phyloP scores from a whole-genome alignment of 2,888 invertebrate species.

The Poecilobothrus nobilitatus region DNA sequence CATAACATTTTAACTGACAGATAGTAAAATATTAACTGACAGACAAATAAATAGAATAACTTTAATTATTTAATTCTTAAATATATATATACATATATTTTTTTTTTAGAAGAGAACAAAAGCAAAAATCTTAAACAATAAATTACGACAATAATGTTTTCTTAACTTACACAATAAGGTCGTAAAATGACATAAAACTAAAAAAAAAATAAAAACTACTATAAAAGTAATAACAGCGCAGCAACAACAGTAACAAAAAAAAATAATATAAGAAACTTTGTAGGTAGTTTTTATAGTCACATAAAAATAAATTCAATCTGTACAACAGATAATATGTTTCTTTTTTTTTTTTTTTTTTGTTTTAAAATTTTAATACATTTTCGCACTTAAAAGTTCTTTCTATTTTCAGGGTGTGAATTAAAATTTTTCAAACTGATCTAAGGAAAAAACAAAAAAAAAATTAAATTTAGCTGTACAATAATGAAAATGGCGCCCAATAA shows the following conservation, averaged over 20 bases:
- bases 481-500: background rate
- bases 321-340: background rate
- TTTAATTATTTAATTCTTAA: too few relatives aligned
- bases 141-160: background rate
- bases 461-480: background rate
- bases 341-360: background rate
- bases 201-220: background rate
- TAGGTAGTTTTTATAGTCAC: background rate
- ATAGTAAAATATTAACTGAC: too few relatives aligned
- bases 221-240: background rate
- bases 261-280: background rate
- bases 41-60: too few relatives aligned
- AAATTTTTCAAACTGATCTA: too few relatives aligned
- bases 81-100: too few relatives aligned
- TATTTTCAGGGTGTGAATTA: background rate
- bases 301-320: background rate
- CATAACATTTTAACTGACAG: too few relatives aligned
- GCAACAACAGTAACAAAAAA: background rate
- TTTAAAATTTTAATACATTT: too few relatives aligned
- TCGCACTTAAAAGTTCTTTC: background rate
- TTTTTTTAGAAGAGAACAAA: background rate
- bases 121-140: background rate
- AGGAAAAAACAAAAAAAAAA: too few relatives aligned
- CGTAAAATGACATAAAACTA: background rate
- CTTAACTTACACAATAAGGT: background rate